Conservation (phyloP, 2,113 vertebrate genomes). For the Quiscalus mexicanus region DNA sequence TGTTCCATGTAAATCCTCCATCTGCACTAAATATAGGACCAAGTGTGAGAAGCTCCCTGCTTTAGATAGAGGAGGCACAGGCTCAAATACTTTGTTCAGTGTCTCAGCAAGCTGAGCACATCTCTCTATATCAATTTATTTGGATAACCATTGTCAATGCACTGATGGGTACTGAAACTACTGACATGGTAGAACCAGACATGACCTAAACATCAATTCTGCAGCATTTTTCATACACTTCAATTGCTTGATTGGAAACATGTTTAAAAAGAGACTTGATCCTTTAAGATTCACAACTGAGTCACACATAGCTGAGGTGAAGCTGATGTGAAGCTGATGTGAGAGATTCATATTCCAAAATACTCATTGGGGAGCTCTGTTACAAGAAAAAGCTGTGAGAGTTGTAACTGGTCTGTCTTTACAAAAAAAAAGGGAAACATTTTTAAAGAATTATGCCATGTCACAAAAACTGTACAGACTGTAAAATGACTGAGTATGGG, state of each 20-base stretch:
- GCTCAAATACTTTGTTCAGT: not conserved
- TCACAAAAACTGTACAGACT: not conserved
- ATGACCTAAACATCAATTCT: not conserved
- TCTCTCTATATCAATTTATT: not conserved
- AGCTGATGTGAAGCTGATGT: not conserved
- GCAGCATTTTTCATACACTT: not conserved
- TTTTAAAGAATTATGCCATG: not conserved
- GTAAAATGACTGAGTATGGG: not conserved
- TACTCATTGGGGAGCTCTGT: not conserved
- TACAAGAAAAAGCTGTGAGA: not conserved
- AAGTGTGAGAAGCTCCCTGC: not conserved
- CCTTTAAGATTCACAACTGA: not conserved
- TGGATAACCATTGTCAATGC: not conserved
- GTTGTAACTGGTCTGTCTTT: not conserved
- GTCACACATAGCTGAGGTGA: not conserved
- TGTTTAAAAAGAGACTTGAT: not conserved
- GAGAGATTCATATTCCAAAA: not conserved
- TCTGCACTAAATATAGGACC: not conserved
- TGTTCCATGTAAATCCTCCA: not conserved
- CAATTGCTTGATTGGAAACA: not conserved
- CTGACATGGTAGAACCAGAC: not conserved
- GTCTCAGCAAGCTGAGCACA: not conserved
- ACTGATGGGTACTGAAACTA: not conserved
- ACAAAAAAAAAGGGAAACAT: not conserved
- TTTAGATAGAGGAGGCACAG: not conserved